Evolutionary conservation across 2,888 invertebrate genomes (phyloP), one percentile per base, ranked within the genome.

Genomic region (Sclerodermus sp.): DNA sequence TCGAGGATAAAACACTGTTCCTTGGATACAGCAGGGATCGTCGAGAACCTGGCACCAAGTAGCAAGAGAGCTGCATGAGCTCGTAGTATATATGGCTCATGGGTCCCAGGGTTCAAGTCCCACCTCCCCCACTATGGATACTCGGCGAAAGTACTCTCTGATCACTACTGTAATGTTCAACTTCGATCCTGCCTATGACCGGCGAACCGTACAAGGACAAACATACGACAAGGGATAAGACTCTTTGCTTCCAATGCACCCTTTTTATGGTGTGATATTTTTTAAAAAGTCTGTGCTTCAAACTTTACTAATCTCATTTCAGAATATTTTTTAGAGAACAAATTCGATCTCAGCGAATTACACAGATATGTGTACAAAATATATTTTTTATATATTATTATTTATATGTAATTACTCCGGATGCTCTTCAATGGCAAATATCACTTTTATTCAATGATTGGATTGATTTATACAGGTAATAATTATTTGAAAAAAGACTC

Each of bases 61-160:
- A 70, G 64, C 67, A 65, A 58, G 67, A 73, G 70, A 66, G 57
- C 68, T 68, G 70, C 63, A 64, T 62, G 64, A 56, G 53, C 55
- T 56, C 60, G 58, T 63, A 59, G 71, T 72, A 69, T 72, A 71
- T 73, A 71, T 61, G 66, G 67, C 65, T 67, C 67, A 68, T 65
- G 64, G 66, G 68, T 62, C 71, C 64, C 70, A 67, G 72, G 64
- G 68, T 70, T 71, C 68, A 68, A 71, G 71, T 71, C 74, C 62
- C 67, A 55, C 66, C 69, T 72, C 73, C 67, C 70, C 70, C 64
- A 66, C 68, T 66, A 64, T 63, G 57, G 46, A 38, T 60, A 65
- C 64, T 64, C 60, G 70, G 74, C 73, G 74, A 75, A 75, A 74
- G 74, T 74, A 74, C 68, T 64, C 64, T 55, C 59, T 57, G 67